Conservation (phyloP, 2,113 vertebrate species). For the Siniperca knerii region DNA sequence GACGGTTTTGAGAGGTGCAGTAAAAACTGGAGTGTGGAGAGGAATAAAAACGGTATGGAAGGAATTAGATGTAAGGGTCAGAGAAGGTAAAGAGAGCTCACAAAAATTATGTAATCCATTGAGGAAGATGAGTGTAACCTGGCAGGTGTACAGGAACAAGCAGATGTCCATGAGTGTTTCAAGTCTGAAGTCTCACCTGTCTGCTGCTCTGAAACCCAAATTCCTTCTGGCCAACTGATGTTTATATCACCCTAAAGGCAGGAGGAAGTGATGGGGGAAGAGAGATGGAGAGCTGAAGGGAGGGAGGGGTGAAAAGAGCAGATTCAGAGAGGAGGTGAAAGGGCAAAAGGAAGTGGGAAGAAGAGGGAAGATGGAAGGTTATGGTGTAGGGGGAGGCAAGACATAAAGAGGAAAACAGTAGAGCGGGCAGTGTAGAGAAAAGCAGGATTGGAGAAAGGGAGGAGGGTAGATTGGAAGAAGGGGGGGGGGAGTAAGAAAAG, state of each 20-base stretch:
- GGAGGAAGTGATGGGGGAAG: neutral
- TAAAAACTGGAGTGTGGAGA: conserved; percentile 5
- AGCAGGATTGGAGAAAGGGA: neutral
- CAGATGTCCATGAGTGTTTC: conserved; percentile 52
- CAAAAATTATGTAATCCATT: conserved; percentile 26
- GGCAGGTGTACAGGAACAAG: conserved; percentile 45
- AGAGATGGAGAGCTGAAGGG: neutral
- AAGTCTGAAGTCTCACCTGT: conserved; percentile 43
- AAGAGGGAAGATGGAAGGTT: conserved; percentile 14
- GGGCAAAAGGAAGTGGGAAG: conserved; percentile 4
- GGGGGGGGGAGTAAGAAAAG: neutral
- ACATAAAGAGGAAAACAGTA: neutral
- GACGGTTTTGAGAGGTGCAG: conserved; percentile 4
- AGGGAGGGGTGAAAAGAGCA: neutral
- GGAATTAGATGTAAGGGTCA: conserved; percentile 26
- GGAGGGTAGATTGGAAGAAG: neutral
- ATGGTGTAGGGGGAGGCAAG: neutral
- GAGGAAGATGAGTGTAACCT: conserved; percentile 44
- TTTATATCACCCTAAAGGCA: conserved; percentile 37
- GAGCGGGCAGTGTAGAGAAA: neutral
- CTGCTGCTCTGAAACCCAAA: conserved; percentile 41
- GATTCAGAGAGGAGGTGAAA: neutral
- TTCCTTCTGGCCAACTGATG: conserved; percentile 43
- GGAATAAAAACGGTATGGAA: conserved; percentile 28
- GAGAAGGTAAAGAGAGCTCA: conserved; percentile 4